Conservation (phyloP, 2,113 vertebrate species). For the Propithecus coquereli region DNA sequence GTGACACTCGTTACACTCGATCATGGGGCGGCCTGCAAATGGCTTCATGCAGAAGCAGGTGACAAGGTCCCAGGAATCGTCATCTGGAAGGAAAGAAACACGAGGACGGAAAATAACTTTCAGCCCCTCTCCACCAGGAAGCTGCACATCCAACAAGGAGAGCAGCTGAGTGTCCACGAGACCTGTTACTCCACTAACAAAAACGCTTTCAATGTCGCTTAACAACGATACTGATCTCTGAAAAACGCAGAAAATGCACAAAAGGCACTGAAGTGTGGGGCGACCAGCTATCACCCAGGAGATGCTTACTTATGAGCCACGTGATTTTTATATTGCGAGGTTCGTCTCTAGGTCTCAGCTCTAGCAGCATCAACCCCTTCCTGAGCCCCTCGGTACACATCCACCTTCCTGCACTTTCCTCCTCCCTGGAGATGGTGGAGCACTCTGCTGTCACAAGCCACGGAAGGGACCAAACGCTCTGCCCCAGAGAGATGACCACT, state of each 20-base stretch:
- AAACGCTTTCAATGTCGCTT: too few relatives aligned
- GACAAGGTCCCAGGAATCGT: constrained; percentile 98
- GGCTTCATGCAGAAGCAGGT: constrained; percentile 99
- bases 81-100: constrained; percentile 83
- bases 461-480: rapidly evolving
- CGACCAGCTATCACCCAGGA: not conserved
- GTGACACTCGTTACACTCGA: constrained; percentile 96
- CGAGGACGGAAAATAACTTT: rapidly evolving
- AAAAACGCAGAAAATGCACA: rapidly evolving
- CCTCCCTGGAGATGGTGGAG: rapidly evolving
- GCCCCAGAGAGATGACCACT: not conserved
- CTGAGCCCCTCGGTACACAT: rapidly evolving
- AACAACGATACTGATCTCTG: not conserved
- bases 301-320: rapidly evolving
- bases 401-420: not conserved
- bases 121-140: too few relatives aligned
- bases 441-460: not conserved
- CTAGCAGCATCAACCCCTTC: not conserved
- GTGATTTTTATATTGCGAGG: rapidly evolving
- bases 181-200: not conserved
- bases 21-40: constrained; percentile 96
- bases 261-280: not conserved
- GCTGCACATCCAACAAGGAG: rapidly evolving
- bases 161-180: rapidly evolving
- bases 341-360: not conserved